phyloP scores from a whole-genome alignment of 2,797 vertebrate genomes.

The Fistularia tabacaria region DNA sequence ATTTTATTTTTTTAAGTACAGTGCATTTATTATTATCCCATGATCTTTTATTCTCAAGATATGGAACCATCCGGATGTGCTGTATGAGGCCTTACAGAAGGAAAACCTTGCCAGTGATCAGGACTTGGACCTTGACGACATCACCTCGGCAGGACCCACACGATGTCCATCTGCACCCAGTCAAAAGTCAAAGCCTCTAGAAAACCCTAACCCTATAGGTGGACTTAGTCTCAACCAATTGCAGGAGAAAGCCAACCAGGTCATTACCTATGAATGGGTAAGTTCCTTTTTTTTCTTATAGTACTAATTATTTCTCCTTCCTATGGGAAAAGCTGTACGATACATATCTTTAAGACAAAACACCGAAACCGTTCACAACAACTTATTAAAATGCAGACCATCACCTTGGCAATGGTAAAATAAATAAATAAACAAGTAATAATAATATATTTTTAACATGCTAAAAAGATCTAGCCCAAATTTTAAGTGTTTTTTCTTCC shows the following conservation, averaged over 20 bases:
- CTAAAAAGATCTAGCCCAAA: too few relatives aligned
- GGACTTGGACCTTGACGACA: conserved; percentile 93
- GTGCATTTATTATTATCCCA: not conserved
- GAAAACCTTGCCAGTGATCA: conserved; percentile 91
- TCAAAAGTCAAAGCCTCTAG: conserved; percentile 80
- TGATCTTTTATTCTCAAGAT: conserved; percentile 73
- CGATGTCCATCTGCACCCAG: conserved; percentile 60
- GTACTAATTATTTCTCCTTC: too few relatives aligned
- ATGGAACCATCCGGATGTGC: conserved; percentile 97
- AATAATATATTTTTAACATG: too few relatives aligned
- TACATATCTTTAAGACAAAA: too few relatives aligned
- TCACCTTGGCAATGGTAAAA: too few relatives aligned
- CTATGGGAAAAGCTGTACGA: too few relatives aligned
- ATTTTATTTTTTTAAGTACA: not conserved
- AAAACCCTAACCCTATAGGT: conserved; percentile 78
- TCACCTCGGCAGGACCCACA: conserved; percentile 79
- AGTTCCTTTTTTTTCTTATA: conserved; percentile 20
- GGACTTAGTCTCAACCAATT: conserved; percentile 86
- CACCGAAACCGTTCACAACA: too few relatives aligned
- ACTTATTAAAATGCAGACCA: too few relatives aligned
- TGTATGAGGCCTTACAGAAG: conserved; percentile 93
- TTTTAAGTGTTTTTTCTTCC: too few relatives aligned
- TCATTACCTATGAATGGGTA: conserved; percentile 98
- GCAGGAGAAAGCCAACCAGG: conserved; percentile 93
- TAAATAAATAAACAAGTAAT: too few relatives aligned